Conservation (phyloP, 2,888 invertebrate species). For the Rotaria macrura region DNA sequence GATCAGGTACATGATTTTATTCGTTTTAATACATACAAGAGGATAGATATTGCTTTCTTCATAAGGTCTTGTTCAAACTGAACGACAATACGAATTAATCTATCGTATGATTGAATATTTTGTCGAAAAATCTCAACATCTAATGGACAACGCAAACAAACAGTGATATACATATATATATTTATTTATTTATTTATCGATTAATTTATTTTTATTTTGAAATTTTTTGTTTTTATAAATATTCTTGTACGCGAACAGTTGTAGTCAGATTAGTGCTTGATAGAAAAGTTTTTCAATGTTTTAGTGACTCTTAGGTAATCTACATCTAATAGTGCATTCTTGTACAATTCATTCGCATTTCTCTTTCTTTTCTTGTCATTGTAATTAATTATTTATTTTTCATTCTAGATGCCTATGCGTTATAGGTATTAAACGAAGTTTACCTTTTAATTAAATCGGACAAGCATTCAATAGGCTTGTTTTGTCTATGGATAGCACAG, state of each 20-base stretch:
- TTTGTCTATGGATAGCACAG: neutral
- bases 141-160: neutral
- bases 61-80: slow-evolving; percentile 85
- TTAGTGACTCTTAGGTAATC: neutral
- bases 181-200: too few species aligned
- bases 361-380: neutral
- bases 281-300: neutral
- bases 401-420: slow-evolving; percentile 22
- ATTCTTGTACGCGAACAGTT: neutral
- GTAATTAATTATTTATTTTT: neutral
- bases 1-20: slow-evolving; percentile 69
- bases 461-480: slow-evolving; percentile 19
- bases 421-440: slow-evolving; percentile 25
- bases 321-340: neutral
- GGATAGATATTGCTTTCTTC: neutral
- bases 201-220: neutral
- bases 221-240: neutral
- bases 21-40: neutral
- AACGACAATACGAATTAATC: slow-evolving; percentile 97
- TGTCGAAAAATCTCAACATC: neutral
- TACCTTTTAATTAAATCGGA: slow-evolving; percentile 23
- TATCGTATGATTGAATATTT: slow-evolving; percentile 71
- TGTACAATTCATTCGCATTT: neutral
- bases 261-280: neutral
- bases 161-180: neutral